These are phyloP conservation scores for Rhinolophus sinicus DNA, from an alignment of 2,113 vertebrate genomes.

Conservation along the genomic window DNA sequence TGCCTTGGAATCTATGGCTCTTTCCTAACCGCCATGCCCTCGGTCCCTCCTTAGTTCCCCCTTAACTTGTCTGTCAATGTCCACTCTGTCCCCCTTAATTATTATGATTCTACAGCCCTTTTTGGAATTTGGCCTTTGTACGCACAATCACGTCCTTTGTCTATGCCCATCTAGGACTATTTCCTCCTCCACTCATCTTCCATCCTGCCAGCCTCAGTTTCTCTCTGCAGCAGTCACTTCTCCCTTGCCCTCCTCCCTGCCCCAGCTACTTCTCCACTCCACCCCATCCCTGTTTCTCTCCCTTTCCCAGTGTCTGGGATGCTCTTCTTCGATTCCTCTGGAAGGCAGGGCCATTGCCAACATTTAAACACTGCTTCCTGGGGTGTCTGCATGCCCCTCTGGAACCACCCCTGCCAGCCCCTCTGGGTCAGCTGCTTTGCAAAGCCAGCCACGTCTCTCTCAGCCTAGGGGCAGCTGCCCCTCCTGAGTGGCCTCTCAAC, in stretches of 20 bases:
- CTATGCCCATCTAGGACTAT: not conserved
- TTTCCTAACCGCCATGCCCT: not conserved
- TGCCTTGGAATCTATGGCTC: not conserved
- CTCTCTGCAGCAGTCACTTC: not conserved
- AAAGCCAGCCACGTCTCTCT: not conserved
- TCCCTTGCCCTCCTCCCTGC: not conserved
- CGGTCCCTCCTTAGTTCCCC: not conserved
- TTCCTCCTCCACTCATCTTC: not conserved
- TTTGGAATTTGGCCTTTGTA: not conserved
- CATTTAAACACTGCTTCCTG: not conserved
- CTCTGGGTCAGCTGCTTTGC: not conserved
- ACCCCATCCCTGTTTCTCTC: not conserved
- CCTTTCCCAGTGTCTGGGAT: not conserved
- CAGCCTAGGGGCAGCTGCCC: not conserved
- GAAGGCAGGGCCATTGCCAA: not conserved
- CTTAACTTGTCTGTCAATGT: not conserved
- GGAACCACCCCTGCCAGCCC: no score
- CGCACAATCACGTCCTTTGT: not conserved
- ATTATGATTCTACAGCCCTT: not conserved
- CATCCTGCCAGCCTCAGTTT: conserved; percentile 42
- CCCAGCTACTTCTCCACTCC: not conserved
- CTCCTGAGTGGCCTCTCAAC: not conserved
- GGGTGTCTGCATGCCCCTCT: not conserved
- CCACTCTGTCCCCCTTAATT: not conserved
- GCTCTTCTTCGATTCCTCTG: not conserved